These are phyloP conservation scores for Myripristis murdjan DNA, from an alignment of 2,797 vertebrate species.

Conservation along the genomic window DNA sequence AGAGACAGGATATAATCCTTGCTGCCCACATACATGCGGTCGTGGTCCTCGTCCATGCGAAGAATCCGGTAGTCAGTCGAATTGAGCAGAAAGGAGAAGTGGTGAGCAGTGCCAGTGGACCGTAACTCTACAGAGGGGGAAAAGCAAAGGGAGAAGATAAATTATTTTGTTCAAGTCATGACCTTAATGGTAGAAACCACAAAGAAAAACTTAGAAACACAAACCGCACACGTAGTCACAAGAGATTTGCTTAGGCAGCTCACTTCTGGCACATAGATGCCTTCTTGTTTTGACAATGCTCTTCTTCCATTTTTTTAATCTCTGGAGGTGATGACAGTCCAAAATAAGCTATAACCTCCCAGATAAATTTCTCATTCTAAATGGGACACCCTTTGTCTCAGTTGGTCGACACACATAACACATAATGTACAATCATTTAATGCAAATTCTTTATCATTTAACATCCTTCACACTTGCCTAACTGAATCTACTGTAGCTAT, in stretches of 20 bases:
- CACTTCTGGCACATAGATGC: conserved; percentile 32
- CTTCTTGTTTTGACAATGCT: conserved; percentile 34
- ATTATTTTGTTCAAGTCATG: conserved; percentile 47
- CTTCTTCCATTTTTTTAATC: conserved; percentile 15
- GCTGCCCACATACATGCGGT: conserved; percentile 99
- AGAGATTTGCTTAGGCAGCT: conserved; percentile 54
- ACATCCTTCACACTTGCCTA: conserved; percentile 39
- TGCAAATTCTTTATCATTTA: neutral
- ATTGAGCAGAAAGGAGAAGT: conserved; percentile 98
- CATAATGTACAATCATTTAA: too few relatives aligned
- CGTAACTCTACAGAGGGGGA: conserved; percentile 89
- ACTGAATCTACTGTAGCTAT: conserved; percentile 55
- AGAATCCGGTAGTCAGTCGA: conserved; percentile 98
- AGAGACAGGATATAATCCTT: conserved; percentile 98
- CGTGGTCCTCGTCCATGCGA: conserved; percentile 98
- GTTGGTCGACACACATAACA: too few relatives aligned
- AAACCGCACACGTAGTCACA: conserved; percentile 50
- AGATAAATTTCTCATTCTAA: too few relatives aligned
- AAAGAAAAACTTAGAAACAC: conserved; percentile 50
- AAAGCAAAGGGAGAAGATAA: conserved; percentile 37
- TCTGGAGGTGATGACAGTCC: conserved; percentile 23
- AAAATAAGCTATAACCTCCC: too few relatives aligned
- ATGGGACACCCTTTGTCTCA: too few relatives aligned
- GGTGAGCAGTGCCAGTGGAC: conserved; percentile 94
- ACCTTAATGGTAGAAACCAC: conserved; percentile 31